A percentile compares a stretch with the other conserved stretches of the same genome.
phyloP scores from a whole-genome alignment of 2,797 vertebrate species.

The Jordanella pulchra region DNA sequence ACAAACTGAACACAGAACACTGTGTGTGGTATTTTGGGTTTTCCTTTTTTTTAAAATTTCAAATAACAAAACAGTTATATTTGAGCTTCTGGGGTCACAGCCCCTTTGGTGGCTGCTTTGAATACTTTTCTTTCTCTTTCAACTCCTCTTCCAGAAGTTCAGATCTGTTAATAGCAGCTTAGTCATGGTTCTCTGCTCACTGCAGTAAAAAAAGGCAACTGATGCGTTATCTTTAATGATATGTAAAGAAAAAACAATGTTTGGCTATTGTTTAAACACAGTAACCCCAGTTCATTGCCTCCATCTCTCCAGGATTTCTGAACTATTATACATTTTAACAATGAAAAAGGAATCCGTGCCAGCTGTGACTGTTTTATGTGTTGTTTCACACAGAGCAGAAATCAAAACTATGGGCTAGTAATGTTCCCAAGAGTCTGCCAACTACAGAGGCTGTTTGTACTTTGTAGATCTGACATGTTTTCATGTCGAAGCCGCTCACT shows the following conservation, averaged over 20 bases:
- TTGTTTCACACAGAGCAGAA: conserved; percentile 66
- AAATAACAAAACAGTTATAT: conserved; percentile 6
- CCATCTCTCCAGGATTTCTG: conserved; percentile 49
- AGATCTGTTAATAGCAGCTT: conserved; percentile 3
- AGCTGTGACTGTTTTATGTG: conserved; percentile 63
- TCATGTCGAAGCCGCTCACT: not conserved
- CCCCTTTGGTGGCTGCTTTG: conserved; percentile 38
- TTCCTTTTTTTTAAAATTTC: not conserved
- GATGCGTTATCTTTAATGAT: conserved; percentile 20
- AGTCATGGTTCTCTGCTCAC: not conserved
- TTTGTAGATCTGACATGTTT: conserved; percentile 29
- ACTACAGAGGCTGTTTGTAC: conserved; percentile 47
- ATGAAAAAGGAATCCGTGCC: conserved; percentile 68
- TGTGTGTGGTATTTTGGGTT: not conserved
- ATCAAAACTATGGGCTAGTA: conserved; percentile 68
- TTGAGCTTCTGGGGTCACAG: not conserved
- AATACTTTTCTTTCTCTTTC: conserved; percentile 15
- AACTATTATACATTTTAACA: conserved; percentile 51
- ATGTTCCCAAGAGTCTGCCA: conserved; percentile 52
- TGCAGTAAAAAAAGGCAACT: not conserved
- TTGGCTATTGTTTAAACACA: conserved; percentile 19
- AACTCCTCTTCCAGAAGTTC: conserved; percentile 39
- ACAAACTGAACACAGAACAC: not conserved
- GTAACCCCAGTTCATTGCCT: conserved; percentile 70
- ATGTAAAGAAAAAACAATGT: conserved; percentile 4